phyloP scores from a whole-genome alignment of 2,888 invertebrate species.

The Osedax frankpressi region DNA sequence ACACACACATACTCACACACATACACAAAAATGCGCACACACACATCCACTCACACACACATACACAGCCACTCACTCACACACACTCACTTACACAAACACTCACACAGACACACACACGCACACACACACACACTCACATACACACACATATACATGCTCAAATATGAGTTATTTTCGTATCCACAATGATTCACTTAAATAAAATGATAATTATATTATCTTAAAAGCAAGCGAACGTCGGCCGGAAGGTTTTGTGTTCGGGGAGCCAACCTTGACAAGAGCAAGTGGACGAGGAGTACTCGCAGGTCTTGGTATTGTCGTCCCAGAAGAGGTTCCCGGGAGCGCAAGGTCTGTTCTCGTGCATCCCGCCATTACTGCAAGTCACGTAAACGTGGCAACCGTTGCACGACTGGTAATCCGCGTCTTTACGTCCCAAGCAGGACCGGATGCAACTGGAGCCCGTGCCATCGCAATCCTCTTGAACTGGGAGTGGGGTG shows the following conservation, averaged over 20 bases:
- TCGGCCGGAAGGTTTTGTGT: too few relatives aligned
- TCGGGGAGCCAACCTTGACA: not conserved
- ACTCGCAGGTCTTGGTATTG: not conserved
- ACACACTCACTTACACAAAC: too few relatives aligned
- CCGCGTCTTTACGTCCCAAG: not conserved
- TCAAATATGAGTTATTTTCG: not conserved
- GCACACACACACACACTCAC: too few relatives aligned
- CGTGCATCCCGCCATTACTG: not conserved
- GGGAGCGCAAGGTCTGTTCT: not conserved
- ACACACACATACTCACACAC: too few relatives aligned
- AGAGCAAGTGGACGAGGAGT: not conserved
- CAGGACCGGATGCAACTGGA: not conserved
- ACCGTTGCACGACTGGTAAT: not conserved
- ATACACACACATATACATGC: not conserved
- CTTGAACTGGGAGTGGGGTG: too few relatives aligned
- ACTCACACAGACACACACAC: too few relatives aligned
- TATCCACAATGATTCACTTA: not conserved
- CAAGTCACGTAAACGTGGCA: not conserved
- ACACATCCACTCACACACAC: too few relatives aligned
- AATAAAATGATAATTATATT: not conserved
- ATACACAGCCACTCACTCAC: too few relatives aligned
- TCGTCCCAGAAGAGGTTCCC: not conserved
- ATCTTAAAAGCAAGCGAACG: too few relatives aligned
- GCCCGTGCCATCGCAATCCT: not conserved
- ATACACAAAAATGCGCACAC: too few relatives aligned